These are phyloP conservation scores for Cecropterus lyciades DNA, from an alignment of 1,140 invertebrate genomes.

Conservation along the genomic window DNA sequence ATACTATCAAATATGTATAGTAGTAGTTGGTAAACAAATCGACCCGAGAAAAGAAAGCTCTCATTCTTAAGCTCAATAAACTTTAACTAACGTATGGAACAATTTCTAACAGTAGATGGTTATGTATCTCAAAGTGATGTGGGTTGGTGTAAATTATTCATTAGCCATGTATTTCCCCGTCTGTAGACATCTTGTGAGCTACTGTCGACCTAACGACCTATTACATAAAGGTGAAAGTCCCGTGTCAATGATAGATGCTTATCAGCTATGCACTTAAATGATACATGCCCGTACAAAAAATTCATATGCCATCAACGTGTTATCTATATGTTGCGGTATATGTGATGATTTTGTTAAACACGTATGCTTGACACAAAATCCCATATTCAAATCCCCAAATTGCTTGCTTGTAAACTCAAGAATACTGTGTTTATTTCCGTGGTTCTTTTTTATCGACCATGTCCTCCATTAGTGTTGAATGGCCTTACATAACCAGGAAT, in stretches of 20 bases:
- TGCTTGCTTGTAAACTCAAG: no score
- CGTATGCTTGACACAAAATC: background rate
- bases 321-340: conserved; percentile 7
- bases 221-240: conserved; percentile 5
- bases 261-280: conserved; percentile 18
- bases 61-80: background rate
- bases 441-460: no score
- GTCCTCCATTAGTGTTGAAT: no score
- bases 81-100: conserved; percentile 9
- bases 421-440: no score
- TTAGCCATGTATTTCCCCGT: conserved; percentile 28
- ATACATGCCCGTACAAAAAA: conserved; percentile 24
- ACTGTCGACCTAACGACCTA: background rate
- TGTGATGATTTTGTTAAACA: conserved; percentile 9
- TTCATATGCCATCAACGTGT: conserved; percentile 10
- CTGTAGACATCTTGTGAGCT: background rate
- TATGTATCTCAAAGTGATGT: conserved; percentile 27
- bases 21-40: no score
- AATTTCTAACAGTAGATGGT: conserved; percentile 16
- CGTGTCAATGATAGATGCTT: background rate
- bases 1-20: no score
- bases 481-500: no score
- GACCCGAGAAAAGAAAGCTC: background rate
- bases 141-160: conserved; percentile 32
- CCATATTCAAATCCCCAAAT: no score